Base-by-base conservation (phyloP, 1,140 invertebrate genomes). In the Leptopilina clavipes region DNA sequence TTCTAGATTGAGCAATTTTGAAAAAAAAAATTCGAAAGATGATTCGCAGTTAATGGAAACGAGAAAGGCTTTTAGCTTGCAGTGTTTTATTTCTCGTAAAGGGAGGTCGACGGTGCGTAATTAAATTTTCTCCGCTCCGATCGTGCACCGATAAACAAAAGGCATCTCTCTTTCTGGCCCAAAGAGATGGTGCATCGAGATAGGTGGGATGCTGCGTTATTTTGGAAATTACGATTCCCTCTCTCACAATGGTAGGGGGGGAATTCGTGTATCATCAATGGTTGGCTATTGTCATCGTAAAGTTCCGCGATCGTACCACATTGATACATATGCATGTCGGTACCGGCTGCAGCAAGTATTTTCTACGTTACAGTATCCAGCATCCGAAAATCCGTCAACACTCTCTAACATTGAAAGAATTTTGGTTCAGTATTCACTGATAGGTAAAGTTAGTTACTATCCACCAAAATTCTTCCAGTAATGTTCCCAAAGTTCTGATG, bases 91-190 rank as follows among this genome's bases (percentile, higher is more conserved):
- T 65, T 65, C 22, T 31, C 22, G 22, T 65, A 65, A 65, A 65
- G 22, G 59, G 25, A 10, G 59, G 12, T 65, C 59, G 59, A 65
- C 59, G 25, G n/a, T 65, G 14, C 59, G 59, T 65, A 65, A 65
- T 65, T 65, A 65, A 65, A 65, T 65, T 65, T 65, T 37, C 59
- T 31, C 59, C 25, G 12, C 31, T 37, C 59, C 59, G 25, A 65
- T 65, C 59, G 59, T 65, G 59, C 59, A 65, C 59, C 59, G 59
- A 65, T 65, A 65, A 65, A 65, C 59, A 65, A 65, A 52, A 65
- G 22, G 59, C 59, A 65, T 65, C 59, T 52, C 59, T 12, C 56
- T 9, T 22, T 0, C 25, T 25, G 5, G 59, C 59, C 22, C 14
- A 11, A 3, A 65, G 22, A 65, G 14, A 31, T 65, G n/a, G 25